Conservation (phyloP, 2,797 vertebrate genomes). For the Myiothlypis coronata region DNA sequence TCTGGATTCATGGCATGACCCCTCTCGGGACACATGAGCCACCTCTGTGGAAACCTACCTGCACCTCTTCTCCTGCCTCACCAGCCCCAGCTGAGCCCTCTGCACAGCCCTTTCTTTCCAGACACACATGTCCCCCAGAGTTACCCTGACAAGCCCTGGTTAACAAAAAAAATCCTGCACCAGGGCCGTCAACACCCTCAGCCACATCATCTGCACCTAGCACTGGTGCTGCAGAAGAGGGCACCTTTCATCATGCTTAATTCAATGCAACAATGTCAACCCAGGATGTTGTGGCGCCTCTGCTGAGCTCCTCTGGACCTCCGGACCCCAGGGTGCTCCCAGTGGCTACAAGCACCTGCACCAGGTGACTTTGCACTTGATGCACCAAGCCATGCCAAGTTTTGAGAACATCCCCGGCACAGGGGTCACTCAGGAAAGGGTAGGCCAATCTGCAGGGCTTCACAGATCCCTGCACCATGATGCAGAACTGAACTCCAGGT, state of each 20-base stretch:
- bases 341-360: not conserved
- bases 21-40: not conserved
- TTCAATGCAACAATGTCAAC: accelerated
- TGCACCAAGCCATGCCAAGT: not conserved
- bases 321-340: not conserved
- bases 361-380: not conserved
- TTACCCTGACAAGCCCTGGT: accelerated
- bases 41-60: not conserved
- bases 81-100: not conserved
- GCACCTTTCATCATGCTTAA: not conserved
- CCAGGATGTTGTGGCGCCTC: not conserved
- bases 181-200: not conserved
- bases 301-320: not conserved
- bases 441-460: accelerated
- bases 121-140: accelerated
- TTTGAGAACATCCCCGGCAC: not conserved
- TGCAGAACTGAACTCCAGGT: not conserved
- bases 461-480: accelerated
- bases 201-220: not conserved
- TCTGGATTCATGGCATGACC: accelerated
- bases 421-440: not conserved
- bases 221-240: not conserved
- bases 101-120: not conserved
- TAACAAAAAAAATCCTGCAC: not conserved
- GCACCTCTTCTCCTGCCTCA: accelerated